Evolutionary conservation across 2,797 vertebrate genomes (phyloP).

Genomic region (Tolypeutes matacus): DNA sequence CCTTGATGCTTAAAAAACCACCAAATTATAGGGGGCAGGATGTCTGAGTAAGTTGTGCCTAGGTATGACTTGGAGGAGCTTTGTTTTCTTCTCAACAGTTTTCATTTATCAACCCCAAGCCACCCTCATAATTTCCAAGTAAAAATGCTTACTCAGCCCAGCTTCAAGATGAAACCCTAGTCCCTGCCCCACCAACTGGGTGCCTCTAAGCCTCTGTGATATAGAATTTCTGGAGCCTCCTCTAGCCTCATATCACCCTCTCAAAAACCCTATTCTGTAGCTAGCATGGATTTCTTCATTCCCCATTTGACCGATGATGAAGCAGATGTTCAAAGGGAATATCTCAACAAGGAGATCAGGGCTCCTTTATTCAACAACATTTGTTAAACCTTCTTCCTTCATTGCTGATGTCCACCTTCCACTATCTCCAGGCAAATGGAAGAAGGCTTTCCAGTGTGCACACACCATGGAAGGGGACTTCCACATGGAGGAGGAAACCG

Average conservation of each 20-base stretch:
- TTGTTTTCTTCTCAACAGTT: background rate
- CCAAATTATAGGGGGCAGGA: no score
- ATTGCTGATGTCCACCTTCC: background rate
- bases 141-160: background rate
- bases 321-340: background rate
- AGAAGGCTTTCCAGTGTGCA: constrained; percentile 83
- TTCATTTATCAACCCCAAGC: background rate
- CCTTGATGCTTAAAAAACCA: background rate
- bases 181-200: no score
- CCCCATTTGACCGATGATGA: background rate
- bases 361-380: no score
- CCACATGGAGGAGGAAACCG: constrained; percentile 90
- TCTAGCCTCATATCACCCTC: rapidly evolving
- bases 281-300: rapidly evolving
- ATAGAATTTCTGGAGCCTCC: rapidly evolving
- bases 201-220: rapidly evolving
- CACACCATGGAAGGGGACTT: constrained; percentile 88
- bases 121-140: background rate
- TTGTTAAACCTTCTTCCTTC: no score
- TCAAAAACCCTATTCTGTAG: rapidly evolving
- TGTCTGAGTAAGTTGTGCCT: no score
- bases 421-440: constrained; percentile 86
- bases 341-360: no score
- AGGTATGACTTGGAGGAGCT: background rate
- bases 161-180: background rate